Evolutionary conservation across 2,888 invertebrate species (phyloP).

Genomic region (Auanema freiburgensis): DNA sequence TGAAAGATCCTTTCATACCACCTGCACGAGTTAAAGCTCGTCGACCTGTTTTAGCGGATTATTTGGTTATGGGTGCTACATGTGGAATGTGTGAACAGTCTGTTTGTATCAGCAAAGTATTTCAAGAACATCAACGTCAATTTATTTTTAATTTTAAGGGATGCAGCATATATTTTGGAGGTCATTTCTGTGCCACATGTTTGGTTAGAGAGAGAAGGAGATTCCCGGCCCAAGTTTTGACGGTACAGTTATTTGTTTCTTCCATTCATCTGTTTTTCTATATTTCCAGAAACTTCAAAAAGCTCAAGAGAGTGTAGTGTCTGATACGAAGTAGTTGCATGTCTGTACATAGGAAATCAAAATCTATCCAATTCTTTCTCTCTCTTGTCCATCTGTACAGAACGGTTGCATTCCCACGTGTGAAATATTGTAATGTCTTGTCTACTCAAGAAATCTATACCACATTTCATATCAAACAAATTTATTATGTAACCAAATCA

Average conservation of each 20-base stretch:
- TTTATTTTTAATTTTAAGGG: slow-evolving; percentile 18
- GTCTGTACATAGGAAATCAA: no score
- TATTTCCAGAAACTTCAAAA: no score
- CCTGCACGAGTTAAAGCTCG: slow-evolving; percentile 32
- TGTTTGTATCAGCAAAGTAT: slow-evolving; percentile 41
- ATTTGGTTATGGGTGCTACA: slow-evolving; percentile 39
- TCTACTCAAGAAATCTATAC: no score
- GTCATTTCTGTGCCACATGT: slow-evolving; percentile 43
- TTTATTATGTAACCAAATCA: no score
- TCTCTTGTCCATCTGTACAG: no score
- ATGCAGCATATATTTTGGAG: slow-evolving; percentile 43
- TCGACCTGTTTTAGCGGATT: slow-evolving; percentile 41
- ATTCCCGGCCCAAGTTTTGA: slow-evolving; percentile 38
- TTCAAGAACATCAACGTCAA: not conserved
- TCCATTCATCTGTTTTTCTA: no score
- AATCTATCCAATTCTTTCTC: no score
- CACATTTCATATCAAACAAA: no score
- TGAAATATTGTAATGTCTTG: no score
- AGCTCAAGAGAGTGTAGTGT: no score
- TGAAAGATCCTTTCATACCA: slow-evolving; percentile 48
- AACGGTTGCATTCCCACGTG: no score
- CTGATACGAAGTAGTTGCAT: no score
- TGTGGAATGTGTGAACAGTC: slow-evolving; percentile 39
- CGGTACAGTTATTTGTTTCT: slow-evolving; percentile 22
- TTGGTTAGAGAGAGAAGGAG: slow-evolving; percentile 37